Base-by-base conservation (phyloP, 2,113 vertebrate genomes). In the Leptobrachium leishanense region DNA sequence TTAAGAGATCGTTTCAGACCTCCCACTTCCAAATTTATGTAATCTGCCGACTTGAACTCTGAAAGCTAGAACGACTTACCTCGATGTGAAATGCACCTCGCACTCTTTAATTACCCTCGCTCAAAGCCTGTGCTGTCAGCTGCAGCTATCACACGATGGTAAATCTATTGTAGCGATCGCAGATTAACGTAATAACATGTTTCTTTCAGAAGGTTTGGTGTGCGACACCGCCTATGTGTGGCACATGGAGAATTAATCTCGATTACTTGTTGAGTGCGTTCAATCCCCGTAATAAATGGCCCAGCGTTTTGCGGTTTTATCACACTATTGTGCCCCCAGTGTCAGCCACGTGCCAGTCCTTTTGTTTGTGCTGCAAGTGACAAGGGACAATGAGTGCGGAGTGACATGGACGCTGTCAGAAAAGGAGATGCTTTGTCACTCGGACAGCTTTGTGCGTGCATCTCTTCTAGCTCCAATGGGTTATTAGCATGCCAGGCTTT, bases 401-500 rank as follows among this genome's bases (percentile, higher is more conserved):
- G 59, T 65, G 59, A 66, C 41, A 46, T 44, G 57, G 57, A 63
- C 42, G 54, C 57, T 63, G 57, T 74, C 72, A 74, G 57, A 43
- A 57, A 59, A 43, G 43, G 41, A 31, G 72, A 43, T 46, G 8
- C 11, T 75, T 65, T 50, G 42, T 50, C 20, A 39, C 43, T 9
- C 42, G 72, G 72, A 44, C 73, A 75, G 62, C 53, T 65, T 40
- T 10, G 59, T 64, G 73, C 73, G 12, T n/a, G 53, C 43, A 13
- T 75, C 43, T 50, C 43, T 46, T 31, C 43, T 53, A 11, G n/a
- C 62, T 65, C n/a, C 50, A 75, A 75, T 75, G 59, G 62, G 73
- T 75, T 75, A 75, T 65, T 75, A 75, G 11, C 59, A 65, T 65
- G 62, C 65, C 73, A 53, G 44, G 41, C 20, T 46, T 75, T 15